These are phyloP conservation scores for Antrozous pallidus DNA, from an alignment of 2,797 vertebrate genomes.

Conservation along the genomic window DNA sequence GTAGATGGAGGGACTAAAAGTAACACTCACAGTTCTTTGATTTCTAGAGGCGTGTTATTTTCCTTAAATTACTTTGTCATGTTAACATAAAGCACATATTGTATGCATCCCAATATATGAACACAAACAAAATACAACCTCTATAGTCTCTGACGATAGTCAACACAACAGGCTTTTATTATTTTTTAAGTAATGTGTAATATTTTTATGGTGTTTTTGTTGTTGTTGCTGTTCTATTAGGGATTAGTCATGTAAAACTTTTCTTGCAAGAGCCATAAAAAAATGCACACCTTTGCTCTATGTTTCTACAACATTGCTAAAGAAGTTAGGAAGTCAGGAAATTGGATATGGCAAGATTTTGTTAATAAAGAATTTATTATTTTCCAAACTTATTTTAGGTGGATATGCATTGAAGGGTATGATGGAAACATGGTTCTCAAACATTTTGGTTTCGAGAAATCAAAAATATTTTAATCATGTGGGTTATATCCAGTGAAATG, in stretches of 20 bases:
- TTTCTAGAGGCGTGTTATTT: neutral
- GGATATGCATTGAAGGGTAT: rapidly evolving
- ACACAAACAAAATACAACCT: neutral
- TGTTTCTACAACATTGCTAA: neutral
- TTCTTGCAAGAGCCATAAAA: neutral
- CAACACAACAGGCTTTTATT: neutral
- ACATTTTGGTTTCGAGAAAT: neutral
- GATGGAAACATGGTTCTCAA: neutral
- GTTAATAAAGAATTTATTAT: neutral
- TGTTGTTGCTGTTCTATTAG: neutral
- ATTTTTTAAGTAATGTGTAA: neutral
- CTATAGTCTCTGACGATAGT: neutral
- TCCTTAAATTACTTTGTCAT: neutral
- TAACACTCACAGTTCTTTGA: neutral
- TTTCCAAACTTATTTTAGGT: neutral
- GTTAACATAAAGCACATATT: neutral
- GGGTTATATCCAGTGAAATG: neutral
- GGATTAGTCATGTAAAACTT: neutral
- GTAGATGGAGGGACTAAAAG: neutral
- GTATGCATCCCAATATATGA: neutral
- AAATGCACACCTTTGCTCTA: neutral
- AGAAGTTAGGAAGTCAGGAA: neutral
- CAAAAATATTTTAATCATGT: neutral
- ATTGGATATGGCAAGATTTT: neutral
- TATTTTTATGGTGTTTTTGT: neutral